Base-by-base conservation (phyloP, 2,113 vertebrate species). In the Odontophorus gujanensis region DNA sequence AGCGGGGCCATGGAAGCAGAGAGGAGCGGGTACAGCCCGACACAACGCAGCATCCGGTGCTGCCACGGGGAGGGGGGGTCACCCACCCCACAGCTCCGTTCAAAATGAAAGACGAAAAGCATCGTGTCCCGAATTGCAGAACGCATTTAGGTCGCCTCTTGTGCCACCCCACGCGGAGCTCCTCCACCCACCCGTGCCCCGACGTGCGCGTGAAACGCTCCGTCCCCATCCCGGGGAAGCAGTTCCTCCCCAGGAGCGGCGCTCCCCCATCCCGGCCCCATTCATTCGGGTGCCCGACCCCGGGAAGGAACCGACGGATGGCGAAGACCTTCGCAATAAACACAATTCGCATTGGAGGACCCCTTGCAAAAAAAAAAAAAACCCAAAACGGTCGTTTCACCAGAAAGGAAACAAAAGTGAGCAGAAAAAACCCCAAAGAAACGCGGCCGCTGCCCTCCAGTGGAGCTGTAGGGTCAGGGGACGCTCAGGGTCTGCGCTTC, bases 381-480 rank as follows among this genome's bases (percentile, higher is more conserved):
- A n/a, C n/a, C n/a, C n/a, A n/a, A n/a, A 51, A 51, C 13, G 3
- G 48, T 25, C 4, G 71, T 91, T 93, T 78, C 85, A 88, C 81
- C 91, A 82, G 38, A 93, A 94, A 91, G 87, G 91, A 93, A 88
- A 85, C 83, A 87, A 42, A 81, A 87, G 32, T 5, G 51, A 75
- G n/a, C 72, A 48, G 45, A 43, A 71, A 67, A 74, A 36, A 63
- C 42, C 61, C 74, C 36, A 59, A 43, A 34, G 87, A 82, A 32
- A 62, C 1, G 13, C 15, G 7, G 53, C 32, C 0, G 25, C 11
- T 12, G 42, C n/a, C 55, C 26, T 20, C 43, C 32, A 18, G 61
- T 9, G 34, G 43, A 72, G 34, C 24, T 26, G 59, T 24, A 14
- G 15, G 59, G 59, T 7, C 2, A 11, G 34, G 72, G 53, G n/a